phyloP scores from a whole-genome alignment of 2,888 invertebrate species.

The Anthophora plumipes region DNA sequence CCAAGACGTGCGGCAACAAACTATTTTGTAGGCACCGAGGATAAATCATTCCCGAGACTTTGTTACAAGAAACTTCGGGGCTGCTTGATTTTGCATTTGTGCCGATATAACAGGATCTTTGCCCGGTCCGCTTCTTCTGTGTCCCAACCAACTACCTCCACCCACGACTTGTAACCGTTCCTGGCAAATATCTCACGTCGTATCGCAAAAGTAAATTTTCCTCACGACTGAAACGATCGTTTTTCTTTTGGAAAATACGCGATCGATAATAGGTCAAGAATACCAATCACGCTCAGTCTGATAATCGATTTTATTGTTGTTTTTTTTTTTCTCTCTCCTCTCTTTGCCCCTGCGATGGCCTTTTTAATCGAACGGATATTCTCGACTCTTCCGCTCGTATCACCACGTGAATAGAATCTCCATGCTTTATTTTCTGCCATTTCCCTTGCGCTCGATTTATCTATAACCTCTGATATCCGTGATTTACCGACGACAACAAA shows the following conservation, averaged over 20 bases:
- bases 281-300: neutral
- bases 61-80: conserved; percentile 39
- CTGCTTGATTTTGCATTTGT: conserved; percentile 45
- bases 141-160: too few species aligned
- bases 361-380: conserved; percentile 7
- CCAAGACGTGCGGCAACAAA: conserved; percentile 48
- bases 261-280: conserved; percentile 6
- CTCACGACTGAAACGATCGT: neutral
- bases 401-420: conserved; percentile 4
- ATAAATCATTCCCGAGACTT: conserved; percentile 50
- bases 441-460: neutral
- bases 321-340: neutral
- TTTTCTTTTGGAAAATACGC: neutral
- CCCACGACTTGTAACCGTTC: too few species aligned
- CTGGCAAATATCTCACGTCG: conserved; percentile 14
- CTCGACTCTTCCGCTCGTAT: conserved; percentile 9
- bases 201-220: neutral
- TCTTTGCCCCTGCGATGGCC: neutral
- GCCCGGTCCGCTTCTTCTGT: neutral
- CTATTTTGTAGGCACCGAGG: conserved; percentile 43
- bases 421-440: neutral
- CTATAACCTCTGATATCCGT: neutral
- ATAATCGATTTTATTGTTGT: conserved; percentile 7
- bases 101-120: conserved; percentile 32
- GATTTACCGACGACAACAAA: neutral